These are phyloP conservation scores for Trichopria drosophilae DNA, from an alignment of 2,888 invertebrate species.

Conservation along the genomic window DNA sequence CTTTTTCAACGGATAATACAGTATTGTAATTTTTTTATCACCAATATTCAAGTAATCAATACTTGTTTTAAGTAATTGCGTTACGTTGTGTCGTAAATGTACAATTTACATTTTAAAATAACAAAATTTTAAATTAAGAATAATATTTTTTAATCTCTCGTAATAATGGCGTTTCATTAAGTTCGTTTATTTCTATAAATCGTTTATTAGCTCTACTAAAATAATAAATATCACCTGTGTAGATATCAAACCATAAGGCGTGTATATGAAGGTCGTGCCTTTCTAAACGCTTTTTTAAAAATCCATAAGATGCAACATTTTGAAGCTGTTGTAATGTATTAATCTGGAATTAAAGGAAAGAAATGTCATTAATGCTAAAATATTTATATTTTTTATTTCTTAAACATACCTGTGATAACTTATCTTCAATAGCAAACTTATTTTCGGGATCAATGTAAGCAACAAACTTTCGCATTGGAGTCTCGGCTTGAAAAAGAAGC, in stretches of 20 bases:
- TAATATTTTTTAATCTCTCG: conserved; percentile 80
- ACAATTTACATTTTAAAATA: too few relatives aligned
- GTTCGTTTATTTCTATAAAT: conserved; percentile 85
- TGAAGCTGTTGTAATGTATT: conserved; percentile 91
- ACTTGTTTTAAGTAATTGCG: too few relatives aligned
- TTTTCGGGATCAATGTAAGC: conserved; percentile 94
- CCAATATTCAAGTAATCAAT: too few relatives aligned
- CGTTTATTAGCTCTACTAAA: conserved; percentile 85
- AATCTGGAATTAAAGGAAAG: conserved; percentile 67
- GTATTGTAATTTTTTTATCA: too few relatives aligned
- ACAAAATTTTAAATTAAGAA: conserved; percentile 64
- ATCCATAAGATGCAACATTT: conserved; percentile 90
- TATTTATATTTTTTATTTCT: conserved; percentile 4
- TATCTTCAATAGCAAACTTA: conserved; percentile 85
- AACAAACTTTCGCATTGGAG: conserved; percentile 82
- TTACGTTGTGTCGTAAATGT: too few relatives aligned
- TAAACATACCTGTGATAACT: conserved; percentile 88
- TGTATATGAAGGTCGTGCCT: conserved; percentile 84
- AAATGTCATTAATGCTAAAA: too few relatives aligned
- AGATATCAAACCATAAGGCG: conserved; percentile 97
- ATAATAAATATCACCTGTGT: conserved; percentile 93
- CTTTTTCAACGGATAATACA: too few relatives aligned
- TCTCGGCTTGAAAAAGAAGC: conserved; percentile 83
- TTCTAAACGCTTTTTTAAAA: conserved; percentile 79
- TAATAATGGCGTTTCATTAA: conserved; percentile 72